Percentiles rank a stretch among this genome's conserved stretches.
Evolutionary conservation across 2,797 vertebrate genomes (phyloP).

Genomic region (Pempheris klunzingeri): DNA sequence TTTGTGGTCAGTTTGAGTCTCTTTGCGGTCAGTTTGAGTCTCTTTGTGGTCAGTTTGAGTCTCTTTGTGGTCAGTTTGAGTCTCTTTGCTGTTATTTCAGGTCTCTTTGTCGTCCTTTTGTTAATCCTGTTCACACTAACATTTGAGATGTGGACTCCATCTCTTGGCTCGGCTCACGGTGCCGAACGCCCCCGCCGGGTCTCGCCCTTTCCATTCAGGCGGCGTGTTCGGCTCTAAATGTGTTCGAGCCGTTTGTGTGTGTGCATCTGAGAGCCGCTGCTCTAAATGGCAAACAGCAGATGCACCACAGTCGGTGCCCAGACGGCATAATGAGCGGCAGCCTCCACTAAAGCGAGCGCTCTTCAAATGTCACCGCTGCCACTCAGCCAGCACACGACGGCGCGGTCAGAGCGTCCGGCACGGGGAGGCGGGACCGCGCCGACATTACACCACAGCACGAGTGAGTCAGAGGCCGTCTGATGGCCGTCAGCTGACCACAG

Average conservation of each 20-base stretch:
- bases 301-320: not conserved
- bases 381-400: not conserved
- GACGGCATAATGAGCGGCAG: not conserved
- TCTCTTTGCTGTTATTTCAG: not conserved
- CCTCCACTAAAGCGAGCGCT: not conserved
- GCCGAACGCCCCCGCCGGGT: not conserved
- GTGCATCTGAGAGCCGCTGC: not conserved
- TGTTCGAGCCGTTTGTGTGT: not conserved
- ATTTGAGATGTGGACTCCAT: not conserved
- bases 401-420: too few relatives aligned
- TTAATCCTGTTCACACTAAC: not conserved
- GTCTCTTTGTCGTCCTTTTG: not conserved
- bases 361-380: conserved; percentile 8
- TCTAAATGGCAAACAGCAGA: conserved; percentile 37
- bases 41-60: not conserved
- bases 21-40: not conserved
- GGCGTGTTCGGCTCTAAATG: not conserved
- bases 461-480: not conserved
- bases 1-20: not conserved
- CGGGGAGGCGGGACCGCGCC: not conserved
- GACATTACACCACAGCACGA: not conserved
- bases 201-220: not conserved
- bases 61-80: not conserved
- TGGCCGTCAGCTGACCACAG: too few relatives aligned
- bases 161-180: not conserved